These are phyloP conservation scores for Ridgeia piscesae DNA, from an alignment of 1,140 invertebrate genomes.

Conservation along the genomic window DNA sequence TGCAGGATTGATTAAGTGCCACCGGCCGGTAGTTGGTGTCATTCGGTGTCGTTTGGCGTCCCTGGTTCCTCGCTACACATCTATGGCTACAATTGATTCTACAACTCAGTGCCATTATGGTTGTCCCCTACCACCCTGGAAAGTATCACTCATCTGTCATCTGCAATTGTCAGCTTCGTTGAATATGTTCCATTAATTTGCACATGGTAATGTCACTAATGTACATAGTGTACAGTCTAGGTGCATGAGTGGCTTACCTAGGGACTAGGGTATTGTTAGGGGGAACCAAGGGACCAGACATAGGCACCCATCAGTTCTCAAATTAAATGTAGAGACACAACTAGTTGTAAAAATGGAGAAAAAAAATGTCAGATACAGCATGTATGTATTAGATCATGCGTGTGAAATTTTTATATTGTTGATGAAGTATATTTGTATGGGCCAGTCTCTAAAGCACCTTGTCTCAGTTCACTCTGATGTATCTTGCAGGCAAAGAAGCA, in stretches of 20 bases:
- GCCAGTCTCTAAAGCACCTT: too few relatives aligned
- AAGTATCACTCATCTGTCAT: background rate
- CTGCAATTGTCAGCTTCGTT: background rate
- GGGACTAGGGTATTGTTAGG: too few relatives aligned
- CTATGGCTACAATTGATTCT: background rate
- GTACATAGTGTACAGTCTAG: background rate
- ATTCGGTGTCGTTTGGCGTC: background rate
- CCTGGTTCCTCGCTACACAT: background rate
- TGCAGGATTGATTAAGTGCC: background rate
- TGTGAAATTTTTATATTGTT: too few relatives aligned
- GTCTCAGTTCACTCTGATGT: too few relatives aligned
- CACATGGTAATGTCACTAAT: background rate
- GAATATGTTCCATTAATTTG: background rate
- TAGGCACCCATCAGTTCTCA: too few relatives aligned
- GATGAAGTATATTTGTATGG: too few relatives aligned
- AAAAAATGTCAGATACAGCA: too few relatives aligned
- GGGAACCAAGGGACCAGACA: too few relatives aligned
- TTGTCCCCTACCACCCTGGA: background rate
- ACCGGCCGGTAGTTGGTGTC: background rate
- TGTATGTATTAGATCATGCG: too few relatives aligned
- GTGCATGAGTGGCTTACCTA: background rate
- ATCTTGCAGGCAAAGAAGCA: too few relatives aligned
- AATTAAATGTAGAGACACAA: too few relatives aligned
- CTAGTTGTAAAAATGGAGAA: too few relatives aligned
- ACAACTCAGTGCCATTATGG: background rate